A percentile compares a stretch with the other conserved stretches of the same genome.
These are phyloP conservation scores for Pyxicephalus adspersus DNA, from an alignment of 2,113 vertebrate species.

Conservation along the genomic window DNA sequence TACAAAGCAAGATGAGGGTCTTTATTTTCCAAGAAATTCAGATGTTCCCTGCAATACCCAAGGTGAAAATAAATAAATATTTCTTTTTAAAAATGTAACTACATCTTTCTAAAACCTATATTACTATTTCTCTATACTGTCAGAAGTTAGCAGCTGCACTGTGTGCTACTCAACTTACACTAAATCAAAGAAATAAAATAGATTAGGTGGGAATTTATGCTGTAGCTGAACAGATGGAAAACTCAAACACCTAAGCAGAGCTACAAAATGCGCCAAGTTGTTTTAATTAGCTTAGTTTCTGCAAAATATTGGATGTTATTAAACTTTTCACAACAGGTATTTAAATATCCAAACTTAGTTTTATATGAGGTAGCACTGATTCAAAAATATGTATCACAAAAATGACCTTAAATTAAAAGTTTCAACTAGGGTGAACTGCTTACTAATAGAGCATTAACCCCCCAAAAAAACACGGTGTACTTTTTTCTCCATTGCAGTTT, in stretches of 20 bases:
- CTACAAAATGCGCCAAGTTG: constrained; percentile 45
- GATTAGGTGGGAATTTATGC: constrained; percentile 57
- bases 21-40: background rate
- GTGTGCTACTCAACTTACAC: constrained; percentile 49
- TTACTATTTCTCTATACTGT: constrained; percentile 33
- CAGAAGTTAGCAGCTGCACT: constrained; percentile 51
- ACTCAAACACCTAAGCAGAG: constrained; percentile 53
- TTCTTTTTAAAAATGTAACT: constrained; percentile 6
- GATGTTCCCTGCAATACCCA: background rate
- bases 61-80: background rate
- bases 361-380: background rate
- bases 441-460: too few relatives aligned
- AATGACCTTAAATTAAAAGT: too few relatives aligned
- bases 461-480: too few relatives aligned
- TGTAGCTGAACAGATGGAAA: constrained; percentile 55
- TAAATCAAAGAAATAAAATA: constrained; percentile 56
- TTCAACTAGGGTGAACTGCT: too few relatives aligned
- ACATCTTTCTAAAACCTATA: constrained; percentile 23
- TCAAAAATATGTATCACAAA: background rate
- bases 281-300: constrained; percentile 49
- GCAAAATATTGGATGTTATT: constrained; percentile 51
- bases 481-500: too few relatives aligned
- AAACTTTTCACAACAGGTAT: constrained; percentile 52
- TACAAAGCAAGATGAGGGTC: background rate
- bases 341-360: constrained; percentile 32